Conservation (phyloP, 53 echinoderm and acorn worm genomes). For the Zoroaster sp. region DNA sequence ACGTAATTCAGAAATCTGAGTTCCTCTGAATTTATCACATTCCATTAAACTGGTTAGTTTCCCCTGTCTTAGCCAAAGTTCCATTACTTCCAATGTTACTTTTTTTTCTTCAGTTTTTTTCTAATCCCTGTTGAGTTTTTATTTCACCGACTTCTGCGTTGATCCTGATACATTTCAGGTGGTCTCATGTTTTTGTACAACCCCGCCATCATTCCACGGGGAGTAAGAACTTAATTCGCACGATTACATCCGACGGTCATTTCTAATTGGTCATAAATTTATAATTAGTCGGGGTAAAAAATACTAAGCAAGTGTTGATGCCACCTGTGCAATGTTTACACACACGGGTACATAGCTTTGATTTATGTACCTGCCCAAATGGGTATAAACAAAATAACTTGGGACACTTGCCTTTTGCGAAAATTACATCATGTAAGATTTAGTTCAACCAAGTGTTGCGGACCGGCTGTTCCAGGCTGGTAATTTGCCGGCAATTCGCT, state of each 20-base stretch:
- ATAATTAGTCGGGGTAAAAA: slow-evolving; percentile 27
- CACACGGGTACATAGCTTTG: not conserved
- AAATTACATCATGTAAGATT: not conserved
- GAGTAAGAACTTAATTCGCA: not conserved
- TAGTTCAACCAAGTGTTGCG: not conserved
- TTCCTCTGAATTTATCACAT: too few relatives aligned
- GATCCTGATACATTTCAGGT: too few relatives aligned
- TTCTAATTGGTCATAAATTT: slow-evolving; percentile 44
- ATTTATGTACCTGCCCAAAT: not conserved
- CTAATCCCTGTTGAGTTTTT: too few relatives aligned
- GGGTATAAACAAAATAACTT: not conserved
- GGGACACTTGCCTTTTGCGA: not conserved
- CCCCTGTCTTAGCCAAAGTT: too few relatives aligned
- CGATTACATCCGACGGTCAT: not conserved
- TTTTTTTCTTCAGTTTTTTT: too few relatives aligned
- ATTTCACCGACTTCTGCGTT: too few relatives aligned
- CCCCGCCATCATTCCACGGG: not conserved
- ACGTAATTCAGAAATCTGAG: too few relatives aligned
- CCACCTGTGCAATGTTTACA: not conserved
- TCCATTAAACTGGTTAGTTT: too few relatives aligned
- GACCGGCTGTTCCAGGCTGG: not conserved
- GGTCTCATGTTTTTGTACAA: not conserved
- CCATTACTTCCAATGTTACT: too few relatives aligned
- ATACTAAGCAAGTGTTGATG: not conserved
- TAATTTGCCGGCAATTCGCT: not conserved